A percentile compares a stretch with the other conserved stretches of the same genome.
Evolutionary conservation across 2,888 invertebrate species (phyloP).

Genomic region (Xestia xanthographa): DNA sequence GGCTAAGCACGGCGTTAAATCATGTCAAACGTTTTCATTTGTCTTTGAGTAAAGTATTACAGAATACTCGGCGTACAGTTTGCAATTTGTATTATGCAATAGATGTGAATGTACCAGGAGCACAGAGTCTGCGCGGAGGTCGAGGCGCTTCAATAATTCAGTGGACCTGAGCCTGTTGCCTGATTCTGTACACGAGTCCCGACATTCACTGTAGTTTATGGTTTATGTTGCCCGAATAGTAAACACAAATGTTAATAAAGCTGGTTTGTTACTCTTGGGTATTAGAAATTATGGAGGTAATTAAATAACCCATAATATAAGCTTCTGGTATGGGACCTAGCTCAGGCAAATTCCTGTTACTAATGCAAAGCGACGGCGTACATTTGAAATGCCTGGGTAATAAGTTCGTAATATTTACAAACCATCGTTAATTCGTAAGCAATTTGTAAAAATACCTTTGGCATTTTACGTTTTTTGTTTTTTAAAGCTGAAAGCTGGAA

Average conservation of each 20-base stretch:
- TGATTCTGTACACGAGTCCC: conserved; percentile 60
- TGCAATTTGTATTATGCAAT: conserved; percentile 75
- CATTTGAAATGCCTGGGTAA: background rate
- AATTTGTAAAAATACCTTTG: background rate
- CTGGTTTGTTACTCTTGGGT: conserved; percentile 15
- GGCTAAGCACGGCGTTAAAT: background rate
- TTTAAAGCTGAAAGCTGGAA: background rate
- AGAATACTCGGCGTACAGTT: conserved; percentile 55
- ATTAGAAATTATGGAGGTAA: conserved; percentile 7
- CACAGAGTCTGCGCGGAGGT: conserved; percentile 72
- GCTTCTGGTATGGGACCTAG: background rate
- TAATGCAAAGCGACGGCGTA: conserved; percentile 6
- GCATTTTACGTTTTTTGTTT: background rate
- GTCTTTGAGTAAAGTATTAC: conserved; percentile 19
- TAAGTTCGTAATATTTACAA: background rate
- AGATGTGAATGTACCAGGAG: conserved; percentile 75
- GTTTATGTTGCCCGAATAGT: conserved; percentile 33
- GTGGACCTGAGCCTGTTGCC: conserved; percentile 65
- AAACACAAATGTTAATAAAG: conserved; percentile 29
- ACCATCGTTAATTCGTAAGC: background rate
- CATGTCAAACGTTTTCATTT: conserved; percentile 1
- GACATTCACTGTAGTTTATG: conserved; percentile 51
- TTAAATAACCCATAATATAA: background rate
- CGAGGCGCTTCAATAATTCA: conserved; percentile 80
- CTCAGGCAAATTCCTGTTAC: background rate